Evolutionary conservation across 2,797 vertebrate species (phyloP).

Genomic region (Sebastes minor): DNA sequence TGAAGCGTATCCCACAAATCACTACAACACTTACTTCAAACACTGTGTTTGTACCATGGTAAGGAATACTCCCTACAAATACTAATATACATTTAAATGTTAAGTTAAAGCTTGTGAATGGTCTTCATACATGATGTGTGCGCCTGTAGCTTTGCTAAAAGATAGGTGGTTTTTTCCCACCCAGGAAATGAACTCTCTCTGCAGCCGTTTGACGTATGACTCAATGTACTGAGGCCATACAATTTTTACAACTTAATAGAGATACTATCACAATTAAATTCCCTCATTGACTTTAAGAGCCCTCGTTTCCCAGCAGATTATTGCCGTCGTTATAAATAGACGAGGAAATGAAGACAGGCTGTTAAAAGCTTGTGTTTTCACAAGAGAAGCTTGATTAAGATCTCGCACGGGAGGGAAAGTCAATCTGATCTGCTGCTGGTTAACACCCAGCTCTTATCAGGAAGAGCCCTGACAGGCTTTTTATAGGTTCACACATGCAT

Average conservation of each 20-base stretch:
- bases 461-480: not conserved
- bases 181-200: not conserved
- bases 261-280: constrained; percentile 23
- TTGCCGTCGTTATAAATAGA: constrained; percentile 26
- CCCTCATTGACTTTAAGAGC: constrained; percentile 46
- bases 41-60: no score
- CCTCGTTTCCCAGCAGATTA: constrained; percentile 12
- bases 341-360: constrained; percentile 11
- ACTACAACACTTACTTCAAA: not conserved
- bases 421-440: constrained; percentile 53
- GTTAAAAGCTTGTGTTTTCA: constrained; percentile 40
- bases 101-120: not conserved
- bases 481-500: constrained; percentile 37
- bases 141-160: not conserved
- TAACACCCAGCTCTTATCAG: constrained; percentile 43
- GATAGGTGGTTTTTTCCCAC: not conserved
- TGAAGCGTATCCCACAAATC: not conserved
- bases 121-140: not conserved
- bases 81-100: not conserved
- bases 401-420: constrained; percentile 23
- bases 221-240: not conserved
- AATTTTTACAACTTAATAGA: constrained; percentile 37
- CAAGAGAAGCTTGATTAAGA: constrained; percentile 44
- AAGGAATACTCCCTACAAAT: not conserved
- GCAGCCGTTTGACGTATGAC: not conserved